phyloP scores from a whole-genome alignment of 2,888 invertebrate genomes.

The Euplexia lucipara region DNA sequence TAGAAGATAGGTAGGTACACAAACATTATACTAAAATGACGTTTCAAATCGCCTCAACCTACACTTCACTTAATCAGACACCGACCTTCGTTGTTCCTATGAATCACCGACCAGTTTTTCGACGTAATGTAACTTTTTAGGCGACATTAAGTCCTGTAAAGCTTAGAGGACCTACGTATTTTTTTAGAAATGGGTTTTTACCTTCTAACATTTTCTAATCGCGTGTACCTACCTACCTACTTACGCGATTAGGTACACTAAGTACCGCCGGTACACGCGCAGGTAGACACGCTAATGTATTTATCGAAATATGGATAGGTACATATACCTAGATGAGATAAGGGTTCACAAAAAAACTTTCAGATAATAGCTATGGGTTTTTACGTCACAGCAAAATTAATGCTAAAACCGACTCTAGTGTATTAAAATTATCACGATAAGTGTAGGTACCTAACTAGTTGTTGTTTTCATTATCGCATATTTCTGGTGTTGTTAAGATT shows the following conservation, averaged over 20 bases:
- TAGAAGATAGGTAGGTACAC: not conserved
- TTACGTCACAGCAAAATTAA: constrained; percentile 13
- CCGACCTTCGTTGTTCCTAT: constrained; percentile 36
- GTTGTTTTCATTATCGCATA: constrained; percentile 31
- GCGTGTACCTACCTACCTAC: too few relatives aligned
- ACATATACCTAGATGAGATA: too few relatives aligned
- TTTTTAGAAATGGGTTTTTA: not conserved
- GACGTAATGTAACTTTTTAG: too few relatives aligned
- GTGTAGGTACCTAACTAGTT: too few relatives aligned
- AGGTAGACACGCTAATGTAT: constrained; percentile 8
- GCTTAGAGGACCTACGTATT: not conserved
- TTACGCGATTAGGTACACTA: too few relatives aligned
- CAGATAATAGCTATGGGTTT: constrained; percentile 7
- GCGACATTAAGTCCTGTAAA: too few relatives aligned
- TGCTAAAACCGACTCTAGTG: not conserved
- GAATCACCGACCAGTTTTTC: constrained; percentile 25
- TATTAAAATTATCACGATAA: constrained; percentile 17
- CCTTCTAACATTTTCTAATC: constrained; percentile 14
- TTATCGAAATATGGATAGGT: too few relatives aligned
- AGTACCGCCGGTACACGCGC: too few relatives aligned
- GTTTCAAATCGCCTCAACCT: constrained; percentile 2
- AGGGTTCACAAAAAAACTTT: constrained; percentile 2
- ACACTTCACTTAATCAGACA: constrained; percentile 38
- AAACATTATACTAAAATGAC: not conserved
- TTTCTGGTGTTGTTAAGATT: constrained; percentile 22